A percentile compares a stretch with the other conserved stretches of the same genome.
Conservation (phyloP, 1,140 invertebrate genomes). For the Drosophila varians region DNA sequence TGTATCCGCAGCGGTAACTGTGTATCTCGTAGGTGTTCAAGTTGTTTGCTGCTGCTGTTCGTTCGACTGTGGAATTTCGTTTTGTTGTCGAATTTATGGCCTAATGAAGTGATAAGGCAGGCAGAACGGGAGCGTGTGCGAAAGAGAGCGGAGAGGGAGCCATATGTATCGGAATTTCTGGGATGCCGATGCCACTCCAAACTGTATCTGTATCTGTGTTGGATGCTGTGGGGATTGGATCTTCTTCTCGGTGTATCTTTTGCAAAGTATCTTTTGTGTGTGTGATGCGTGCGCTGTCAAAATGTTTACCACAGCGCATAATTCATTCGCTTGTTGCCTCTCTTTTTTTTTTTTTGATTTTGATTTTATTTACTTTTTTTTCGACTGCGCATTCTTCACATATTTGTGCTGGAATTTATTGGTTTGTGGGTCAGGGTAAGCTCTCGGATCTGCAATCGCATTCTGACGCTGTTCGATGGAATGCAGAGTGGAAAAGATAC, state of each 20-base stretch:
- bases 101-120: conserved; percentile 81
- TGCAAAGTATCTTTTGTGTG: conserved; percentile 43
- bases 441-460: conserved; percentile 26
- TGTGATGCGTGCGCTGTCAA: conserved; percentile 66
- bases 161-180: conserved; percentile 64
- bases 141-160: too few relatives aligned
- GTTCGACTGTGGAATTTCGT: conserved; percentile 74
- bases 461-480: conserved; percentile 37
- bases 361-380: conserved; percentile 21
- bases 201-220: conserved; percentile 31
- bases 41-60: conserved; percentile 54
- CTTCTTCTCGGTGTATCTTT: conserved; percentile 51
- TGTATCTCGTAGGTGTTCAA: conserved; percentile 70
- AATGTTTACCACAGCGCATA: conserved; percentile 76
- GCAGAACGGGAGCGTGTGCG: conserved; percentile 52
- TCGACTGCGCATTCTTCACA: conserved; percentile 62
- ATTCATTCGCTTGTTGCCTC: conserved; percentile 58
- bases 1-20: conserved; percentile 71
- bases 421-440: conserved; percentile 68
- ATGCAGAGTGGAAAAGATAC: conserved; percentile 18
- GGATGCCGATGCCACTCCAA: conserved; percentile 64
- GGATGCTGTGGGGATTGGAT: not conserved
- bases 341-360: conserved; percentile 11
- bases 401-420: conserved; percentile 73
- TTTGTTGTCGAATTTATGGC: conserved; percentile 82